phyloP scores from a whole-genome alignment of 1,140 invertebrate genomes.

The Drosophila suzukii region DNA sequence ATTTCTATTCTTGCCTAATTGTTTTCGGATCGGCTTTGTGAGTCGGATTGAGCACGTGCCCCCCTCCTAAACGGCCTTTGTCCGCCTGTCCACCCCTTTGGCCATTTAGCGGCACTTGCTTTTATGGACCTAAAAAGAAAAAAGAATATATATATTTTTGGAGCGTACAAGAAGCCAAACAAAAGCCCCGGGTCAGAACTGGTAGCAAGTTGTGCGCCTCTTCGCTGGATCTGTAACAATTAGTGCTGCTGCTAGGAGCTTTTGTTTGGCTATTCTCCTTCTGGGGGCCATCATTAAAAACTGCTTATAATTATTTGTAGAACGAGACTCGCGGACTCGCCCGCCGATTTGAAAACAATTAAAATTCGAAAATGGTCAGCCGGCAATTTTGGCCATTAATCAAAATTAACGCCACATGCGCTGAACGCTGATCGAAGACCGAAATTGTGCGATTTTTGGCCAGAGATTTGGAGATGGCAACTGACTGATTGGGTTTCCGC shows the following conservation, averaged over 20 bases:
- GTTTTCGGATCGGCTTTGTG: slow-evolving; percentile 53
- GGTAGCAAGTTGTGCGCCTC: slow-evolving; percentile 75
- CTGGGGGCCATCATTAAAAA: slow-evolving; percentile 70
- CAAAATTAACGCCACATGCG: slow-evolving; percentile 82
- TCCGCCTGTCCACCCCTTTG: slow-evolving; percentile 49
- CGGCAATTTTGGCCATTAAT: slow-evolving; percentile 80
- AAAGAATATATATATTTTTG: slow-evolving; percentile 19
- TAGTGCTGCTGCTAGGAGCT: slow-evolving; percentile 68
- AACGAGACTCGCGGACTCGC: slow-evolving; percentile 72
- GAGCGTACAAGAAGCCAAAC: slow-evolving; percentile 28
- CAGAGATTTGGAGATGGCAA: slow-evolving; percentile 42
- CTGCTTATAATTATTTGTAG: slow-evolving; percentile 82
- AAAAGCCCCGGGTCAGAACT: slow-evolving; percentile 68
- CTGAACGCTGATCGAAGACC: slow-evolving; percentile 58
- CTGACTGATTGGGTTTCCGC: slow-evolving; percentile 69
- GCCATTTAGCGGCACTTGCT: slow-evolving; percentile 81
- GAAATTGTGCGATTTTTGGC: slow-evolving; percentile 43
- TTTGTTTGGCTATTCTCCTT: slow-evolving; percentile 71
- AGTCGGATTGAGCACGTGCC: slow-evolving; percentile 63
- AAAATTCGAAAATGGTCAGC: slow-evolving; percentile 74
- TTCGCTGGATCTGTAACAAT: slow-evolving; percentile 77
- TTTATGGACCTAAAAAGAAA: slow-evolving; percentile 37
- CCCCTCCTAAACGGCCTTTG: slow-evolving; percentile 24
- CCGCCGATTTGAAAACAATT: slow-evolving; percentile 81
- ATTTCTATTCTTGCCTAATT: slow-evolving; percentile 57